These are phyloP conservation scores for Forbesichthys papilliferus DNA, from an alignment of 2,113 vertebrate species.

Conservation along the genomic window DNA sequence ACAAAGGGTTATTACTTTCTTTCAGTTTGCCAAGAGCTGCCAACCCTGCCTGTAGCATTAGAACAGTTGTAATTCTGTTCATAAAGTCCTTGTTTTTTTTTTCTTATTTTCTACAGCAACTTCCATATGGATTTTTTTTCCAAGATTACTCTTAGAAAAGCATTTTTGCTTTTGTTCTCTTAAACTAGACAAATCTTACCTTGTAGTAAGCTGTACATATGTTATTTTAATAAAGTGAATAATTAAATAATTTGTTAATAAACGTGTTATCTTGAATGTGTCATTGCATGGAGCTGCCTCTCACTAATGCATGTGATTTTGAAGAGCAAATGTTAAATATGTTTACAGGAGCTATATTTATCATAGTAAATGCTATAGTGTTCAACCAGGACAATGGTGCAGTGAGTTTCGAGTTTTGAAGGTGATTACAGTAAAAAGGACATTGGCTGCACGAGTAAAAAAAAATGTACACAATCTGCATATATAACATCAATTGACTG, in stretches of 20 bases:
- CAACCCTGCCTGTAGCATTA: slow-evolving; percentile 93
- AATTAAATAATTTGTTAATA: slow-evolving; percentile 4
- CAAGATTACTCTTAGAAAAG: slow-evolving; percentile 35
- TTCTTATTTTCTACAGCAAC: slow-evolving; percentile 4
- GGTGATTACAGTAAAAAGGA: no score
- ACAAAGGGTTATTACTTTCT: slow-evolving; percentile 29
- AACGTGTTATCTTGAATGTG: neutral
- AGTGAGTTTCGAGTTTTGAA: no score
- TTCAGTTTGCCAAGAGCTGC: slow-evolving; percentile 31
- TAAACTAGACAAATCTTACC: slow-evolving; percentile 30
- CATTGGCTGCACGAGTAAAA: no score
- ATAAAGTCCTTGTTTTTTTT: slow-evolving; percentile 58
- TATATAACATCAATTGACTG: no score
- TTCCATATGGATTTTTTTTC: slow-evolving; percentile 12
- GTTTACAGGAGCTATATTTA: no score
- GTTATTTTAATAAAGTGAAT: slow-evolving; percentile 75
- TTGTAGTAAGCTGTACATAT: slow-evolving; percentile 65
- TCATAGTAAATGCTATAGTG: no score
- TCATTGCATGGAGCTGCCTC: neutral
- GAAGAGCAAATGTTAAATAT: no score
- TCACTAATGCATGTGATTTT: no score
- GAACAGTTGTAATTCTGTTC: slow-evolving; percentile 88
- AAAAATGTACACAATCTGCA: no score
- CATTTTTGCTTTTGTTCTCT: slow-evolving; percentile 37
- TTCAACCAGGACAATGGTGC: no score